These are phyloP conservation scores for Cetonia aurata DNA, from an alignment of 2,888 invertebrate species.

Conservation along the genomic window DNA sequence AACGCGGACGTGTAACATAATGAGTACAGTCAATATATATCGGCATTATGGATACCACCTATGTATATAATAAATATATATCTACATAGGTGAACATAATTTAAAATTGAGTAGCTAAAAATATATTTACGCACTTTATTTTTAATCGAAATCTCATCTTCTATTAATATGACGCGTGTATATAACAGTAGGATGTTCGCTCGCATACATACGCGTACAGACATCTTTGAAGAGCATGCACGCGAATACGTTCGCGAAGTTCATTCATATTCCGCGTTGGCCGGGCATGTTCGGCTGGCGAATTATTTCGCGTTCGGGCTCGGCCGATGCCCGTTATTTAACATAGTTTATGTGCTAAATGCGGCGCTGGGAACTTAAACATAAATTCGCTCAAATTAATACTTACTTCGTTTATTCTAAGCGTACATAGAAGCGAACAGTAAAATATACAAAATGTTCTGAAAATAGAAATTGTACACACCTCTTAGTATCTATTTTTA, in stretches of 20 bases:
- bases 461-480: too few relatives aligned
- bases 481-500: too few relatives aligned
- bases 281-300: neutral
- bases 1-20: constrained; percentile 29
- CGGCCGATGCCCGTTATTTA: neutral
- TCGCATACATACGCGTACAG: neutral
- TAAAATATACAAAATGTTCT: too few relatives aligned
- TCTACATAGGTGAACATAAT: constrained; percentile 14
- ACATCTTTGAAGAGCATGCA: neutral
- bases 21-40: constrained; percentile 12
- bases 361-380: too few relatives aligned
- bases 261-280: constrained; percentile 23
- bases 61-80: too few relatives aligned
- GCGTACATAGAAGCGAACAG: too few relatives aligned
- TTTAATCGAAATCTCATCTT: constrained; percentile 27
- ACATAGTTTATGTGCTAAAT: neutral
- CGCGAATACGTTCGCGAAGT: constrained; percentile 18
- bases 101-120: constrained; percentile 11
- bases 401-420: too few relatives aligned
- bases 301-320: neutral
- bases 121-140: constrained; percentile 23
- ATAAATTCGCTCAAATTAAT: too few relatives aligned
- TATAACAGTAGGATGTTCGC: constrained; percentile 3
- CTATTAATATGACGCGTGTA: constrained; percentile 34
- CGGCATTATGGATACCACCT: too few relatives aligned